Evolutionary conservation across 2,113 vertebrate species (phyloP).

Genomic region (Caloenas nicobarica): DNA sequence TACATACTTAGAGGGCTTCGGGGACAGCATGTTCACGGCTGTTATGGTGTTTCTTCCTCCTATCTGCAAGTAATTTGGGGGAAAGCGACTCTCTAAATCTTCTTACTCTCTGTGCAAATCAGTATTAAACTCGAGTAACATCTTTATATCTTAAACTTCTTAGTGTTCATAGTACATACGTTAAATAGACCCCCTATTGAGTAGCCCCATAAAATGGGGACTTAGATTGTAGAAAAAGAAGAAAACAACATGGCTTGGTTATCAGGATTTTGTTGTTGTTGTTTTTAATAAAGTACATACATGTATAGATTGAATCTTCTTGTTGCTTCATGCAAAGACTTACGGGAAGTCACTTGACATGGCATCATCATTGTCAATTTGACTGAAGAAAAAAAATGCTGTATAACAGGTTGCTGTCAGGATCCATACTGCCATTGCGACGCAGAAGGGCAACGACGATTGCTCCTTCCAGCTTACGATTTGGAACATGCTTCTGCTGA

Average conservation of each 20-base stretch:
- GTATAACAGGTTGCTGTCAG: neutral
- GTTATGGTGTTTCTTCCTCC: neutral
- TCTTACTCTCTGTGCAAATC: neutral
- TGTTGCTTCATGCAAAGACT: neutral
- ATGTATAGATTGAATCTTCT: neutral
- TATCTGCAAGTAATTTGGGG: neutral
- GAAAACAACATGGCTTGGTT: neutral
- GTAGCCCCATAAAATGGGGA: neutral
- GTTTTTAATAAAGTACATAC: neutral
- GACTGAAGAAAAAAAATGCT: neutral
- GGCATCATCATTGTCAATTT: neutral
- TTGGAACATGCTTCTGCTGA: neutral
- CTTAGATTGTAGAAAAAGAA: neutral
- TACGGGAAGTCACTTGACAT: neutral
- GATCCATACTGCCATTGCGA: neutral
- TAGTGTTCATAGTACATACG: accelerated
- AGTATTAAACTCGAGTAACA: neutral
- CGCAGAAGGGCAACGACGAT: neutral
- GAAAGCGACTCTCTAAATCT: neutral
- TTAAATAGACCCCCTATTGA: accelerated
- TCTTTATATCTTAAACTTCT: neutral
- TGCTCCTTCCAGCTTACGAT: neutral
- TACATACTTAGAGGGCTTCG: neutral
- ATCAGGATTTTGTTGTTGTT: neutral
- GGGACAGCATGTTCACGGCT: neutral